A percentile compares a stretch with the other conserved stretches of the same genome.
phyloP scores from a whole-genome alignment of 2,797 vertebrate genomes.

The Huso huso region DNA sequence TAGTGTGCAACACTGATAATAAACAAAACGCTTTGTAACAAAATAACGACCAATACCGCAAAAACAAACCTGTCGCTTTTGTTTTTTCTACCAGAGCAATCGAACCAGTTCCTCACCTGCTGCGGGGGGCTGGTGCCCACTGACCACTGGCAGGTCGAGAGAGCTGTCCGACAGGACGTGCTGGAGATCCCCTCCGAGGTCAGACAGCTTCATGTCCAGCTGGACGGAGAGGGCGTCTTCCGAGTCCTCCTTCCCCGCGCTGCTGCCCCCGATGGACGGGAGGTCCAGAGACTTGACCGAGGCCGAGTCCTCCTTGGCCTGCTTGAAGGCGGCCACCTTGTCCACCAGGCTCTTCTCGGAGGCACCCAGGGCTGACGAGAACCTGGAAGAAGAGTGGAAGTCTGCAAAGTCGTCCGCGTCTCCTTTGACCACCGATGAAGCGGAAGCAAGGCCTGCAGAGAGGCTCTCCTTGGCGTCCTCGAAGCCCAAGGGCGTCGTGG shows the following conservation, averaged over 20 bases:
- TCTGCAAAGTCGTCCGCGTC: conserved; percentile 89
- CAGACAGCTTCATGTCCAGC: conserved; percentile 97
- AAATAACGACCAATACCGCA: conserved; percentile 6
- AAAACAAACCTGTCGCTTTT: conserved; percentile 14
- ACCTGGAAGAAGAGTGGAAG: conserved; percentile 79
- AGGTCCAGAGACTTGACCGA: conserved; percentile 97
- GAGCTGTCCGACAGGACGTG: conserved; percentile 99
- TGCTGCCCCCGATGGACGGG: conserved; percentile 93
- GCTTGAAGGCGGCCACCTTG: conserved; percentile 84
- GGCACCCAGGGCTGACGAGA: conserved; percentile 66
- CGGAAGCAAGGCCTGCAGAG: conserved; percentile 27
- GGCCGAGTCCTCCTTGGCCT: conserved; percentile 89
- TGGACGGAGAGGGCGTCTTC: conserved; percentile 95
- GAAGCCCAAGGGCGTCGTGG: conserved; percentile 44
- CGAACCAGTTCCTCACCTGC: conserved; percentile 99
- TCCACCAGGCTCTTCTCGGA: conserved; percentile 84
- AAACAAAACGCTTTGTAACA: too few species aligned
- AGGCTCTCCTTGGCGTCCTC: conserved; percentile 76
- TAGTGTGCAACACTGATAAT: conserved; percentile 17
- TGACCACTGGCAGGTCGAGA: conserved; percentile 95
- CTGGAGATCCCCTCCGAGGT: conserved; percentile 96
- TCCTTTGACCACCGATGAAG: conserved; percentile 59
- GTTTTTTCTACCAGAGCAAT: conserved; percentile 87
- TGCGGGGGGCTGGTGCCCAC: conserved; percentile 89
- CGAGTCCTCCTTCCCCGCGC: conserved; percentile 89